Conservation (phyloP, 2,113 vertebrate species). For the Myxocyprinus asiaticus region DNA sequence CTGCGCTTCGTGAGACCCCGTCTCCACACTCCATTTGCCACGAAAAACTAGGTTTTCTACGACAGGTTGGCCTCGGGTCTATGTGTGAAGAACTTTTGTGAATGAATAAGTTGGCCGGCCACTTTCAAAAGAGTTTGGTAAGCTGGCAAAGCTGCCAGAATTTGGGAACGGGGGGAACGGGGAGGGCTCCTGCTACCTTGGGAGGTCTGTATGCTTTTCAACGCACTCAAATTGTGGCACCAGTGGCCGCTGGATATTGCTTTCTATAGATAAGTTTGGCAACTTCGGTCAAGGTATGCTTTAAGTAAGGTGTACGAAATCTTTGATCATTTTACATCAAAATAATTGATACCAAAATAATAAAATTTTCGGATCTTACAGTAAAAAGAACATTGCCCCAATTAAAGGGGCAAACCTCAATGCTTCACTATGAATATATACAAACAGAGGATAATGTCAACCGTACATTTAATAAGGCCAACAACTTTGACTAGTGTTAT, state of each 20-base stretch:
- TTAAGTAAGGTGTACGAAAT: conserved; percentile 19
- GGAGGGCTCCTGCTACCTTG: conserved; percentile 55
- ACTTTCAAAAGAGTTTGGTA: conserved; percentile 65
- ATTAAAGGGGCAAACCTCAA: conserved; percentile 4
- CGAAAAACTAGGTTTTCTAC: conserved; percentile 60
- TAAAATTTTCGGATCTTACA: not conserved
- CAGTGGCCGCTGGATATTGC: conserved; percentile 66
- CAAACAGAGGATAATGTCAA: not conserved
- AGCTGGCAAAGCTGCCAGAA: conserved; percentile 59
- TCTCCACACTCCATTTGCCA: conserved; percentile 59
- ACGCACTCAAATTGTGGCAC: conserved; percentile 63
- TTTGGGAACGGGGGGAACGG: conserved; percentile 56
- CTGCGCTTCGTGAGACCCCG: conserved; percentile 64
- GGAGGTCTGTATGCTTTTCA: conserved; percentile 59
- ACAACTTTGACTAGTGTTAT: not conserved
- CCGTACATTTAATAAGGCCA: conserved; percentile 9
- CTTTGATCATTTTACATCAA: conserved; percentile 30
- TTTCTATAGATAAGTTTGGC: conserved; percentile 64
- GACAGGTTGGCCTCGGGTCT: conserved; percentile 53
- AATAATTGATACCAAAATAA: not conserved
- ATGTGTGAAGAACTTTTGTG: conserved; percentile 60
- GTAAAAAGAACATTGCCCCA: conserved; percentile 24
- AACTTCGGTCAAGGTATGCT: conserved; percentile 70
- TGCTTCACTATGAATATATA: conserved; percentile 1
- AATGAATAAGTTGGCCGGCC: conserved; percentile 63